These are phyloP conservation scores for Nymphalis polychloros DNA, from an alignment of 2,888 invertebrate species.

Conservation along the genomic window DNA sequence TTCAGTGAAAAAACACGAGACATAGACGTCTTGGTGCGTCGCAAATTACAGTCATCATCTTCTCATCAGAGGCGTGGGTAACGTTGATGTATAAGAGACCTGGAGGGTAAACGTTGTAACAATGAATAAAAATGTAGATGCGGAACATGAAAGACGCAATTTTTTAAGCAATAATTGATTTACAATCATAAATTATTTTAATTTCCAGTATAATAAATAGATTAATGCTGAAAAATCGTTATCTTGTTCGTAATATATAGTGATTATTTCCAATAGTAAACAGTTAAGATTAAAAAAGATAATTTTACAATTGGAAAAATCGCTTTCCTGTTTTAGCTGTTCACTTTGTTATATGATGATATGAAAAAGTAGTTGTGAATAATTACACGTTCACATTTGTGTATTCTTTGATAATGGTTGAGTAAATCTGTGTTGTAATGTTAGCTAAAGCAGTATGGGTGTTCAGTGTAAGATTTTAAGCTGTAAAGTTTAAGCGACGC, in stretches of 20 bases:
- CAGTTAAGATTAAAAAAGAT: not conserved
- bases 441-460: constrained; percentile 67
- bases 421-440: constrained; percentile 58
- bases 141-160: constrained; percentile 17
- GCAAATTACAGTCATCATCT: constrained; percentile 82
- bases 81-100: constrained; percentile 76
- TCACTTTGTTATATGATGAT: too few relatives aligned
- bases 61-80: constrained; percentile 80
- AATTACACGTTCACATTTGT: constrained; percentile 26
- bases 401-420: constrained; percentile 60
- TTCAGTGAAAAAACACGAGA: constrained; percentile 79
- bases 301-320: not conserved
- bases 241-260: not conserved
- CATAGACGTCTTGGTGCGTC: constrained; percentile 82
- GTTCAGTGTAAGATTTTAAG: constrained; percentile 71
- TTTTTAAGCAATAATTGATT: not conserved
- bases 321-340: not conserved
- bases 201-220: not conserved
- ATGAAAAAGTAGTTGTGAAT: too few relatives aligned
- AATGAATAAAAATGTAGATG: constrained; percentile 40
- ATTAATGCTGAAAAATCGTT: not conserved
- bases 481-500: constrained; percentile 64
- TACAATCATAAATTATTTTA: not conserved
- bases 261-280: not conserved
- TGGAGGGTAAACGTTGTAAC: constrained; percentile 52